Conservation (phyloP, 2,888 invertebrate genomes). For the Orthosia cruda region DNA sequence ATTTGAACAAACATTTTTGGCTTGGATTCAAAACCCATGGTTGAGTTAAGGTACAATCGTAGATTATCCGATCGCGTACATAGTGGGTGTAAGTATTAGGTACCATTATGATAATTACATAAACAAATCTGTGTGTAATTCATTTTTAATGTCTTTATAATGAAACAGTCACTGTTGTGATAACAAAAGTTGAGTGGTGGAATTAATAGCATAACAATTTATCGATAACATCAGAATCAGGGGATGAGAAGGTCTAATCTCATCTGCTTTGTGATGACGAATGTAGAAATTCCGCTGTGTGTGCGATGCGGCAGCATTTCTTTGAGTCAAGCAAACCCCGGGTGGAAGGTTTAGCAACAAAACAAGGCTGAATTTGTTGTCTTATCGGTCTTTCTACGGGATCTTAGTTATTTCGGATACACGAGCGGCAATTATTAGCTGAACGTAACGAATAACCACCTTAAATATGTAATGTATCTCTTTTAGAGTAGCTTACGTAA, state of each 20-base stretch:
- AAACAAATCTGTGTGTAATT: neutral
- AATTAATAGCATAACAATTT: conserved; percentile 17
- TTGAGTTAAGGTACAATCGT: neutral
- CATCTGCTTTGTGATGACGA: neutral
- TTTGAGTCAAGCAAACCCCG: too few relatives aligned
- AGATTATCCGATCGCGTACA: neutral
- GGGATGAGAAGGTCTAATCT: neutral
- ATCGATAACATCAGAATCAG: conserved; percentile 23
- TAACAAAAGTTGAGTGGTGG: neutral
- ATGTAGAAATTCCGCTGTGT: too few relatives aligned
- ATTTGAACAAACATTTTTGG: conserved; percentile 23
- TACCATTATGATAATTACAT: neutral
- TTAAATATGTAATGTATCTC: too few relatives aligned
- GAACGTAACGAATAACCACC: too few relatives aligned
- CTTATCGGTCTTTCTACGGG: too few relatives aligned
- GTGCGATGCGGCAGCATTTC: too few relatives aligned
- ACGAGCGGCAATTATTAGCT: too few relatives aligned
- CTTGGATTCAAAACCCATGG: conserved; percentile 4
- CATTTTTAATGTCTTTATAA: conserved; percentile 45
- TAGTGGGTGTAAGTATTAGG: neutral
- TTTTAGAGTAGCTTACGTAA: too few relatives aligned
- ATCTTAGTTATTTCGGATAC: too few relatives aligned
- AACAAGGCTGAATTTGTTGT: too few relatives aligned
- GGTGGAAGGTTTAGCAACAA: too few relatives aligned
- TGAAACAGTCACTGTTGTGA: conserved; percentile 27